Percentiles rank a stretch among this genome's conserved stretches.
Conservation (phyloP, 1,140 invertebrate genomes). For the Lysiphlebus fabarum region DNA sequence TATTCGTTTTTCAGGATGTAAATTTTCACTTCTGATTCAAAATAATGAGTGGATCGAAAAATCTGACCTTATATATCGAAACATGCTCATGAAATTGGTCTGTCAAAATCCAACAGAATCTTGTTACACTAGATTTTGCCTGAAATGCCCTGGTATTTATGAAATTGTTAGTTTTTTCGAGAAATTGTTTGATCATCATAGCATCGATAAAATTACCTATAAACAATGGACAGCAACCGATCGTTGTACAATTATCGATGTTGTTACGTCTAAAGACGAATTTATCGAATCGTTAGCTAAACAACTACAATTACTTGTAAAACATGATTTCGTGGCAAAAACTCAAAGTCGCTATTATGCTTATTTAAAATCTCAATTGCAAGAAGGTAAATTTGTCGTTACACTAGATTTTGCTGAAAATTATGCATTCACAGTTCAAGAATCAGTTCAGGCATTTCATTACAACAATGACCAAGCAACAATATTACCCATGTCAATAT, state of each 20-base stretch:
- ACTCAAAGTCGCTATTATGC: not conserved
- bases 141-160: conserved; percentile 13
- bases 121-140: conserved; percentile 2
- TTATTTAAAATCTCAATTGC: conserved; percentile 18
- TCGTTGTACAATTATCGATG: conserved; percentile 14
- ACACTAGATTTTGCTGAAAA: conserved; percentile 41
- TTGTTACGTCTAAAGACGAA: conserved; percentile 11
- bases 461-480: conserved; percentile 36
- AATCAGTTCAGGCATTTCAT: conserved; percentile 37
- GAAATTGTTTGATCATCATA: conserved; percentile 17
- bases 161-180: conserved; percentile 6
- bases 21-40: not conserved
- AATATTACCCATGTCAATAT: conserved; percentile 29
- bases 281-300: conserved; percentile 21
- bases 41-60: not conserved
- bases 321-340: conserved; percentile 31
- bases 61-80: not conserved
- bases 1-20: not conserved
- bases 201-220: conserved; percentile 17
- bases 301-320: conserved; percentile 17
- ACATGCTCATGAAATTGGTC: not conserved
- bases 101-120: not conserved
- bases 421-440: conserved; percentile 37
- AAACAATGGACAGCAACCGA: conserved; percentile 20
- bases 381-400: conserved; percentile 24